Percentiles rank a stretch among this genome's conserved stretches.
These are phyloP conservation scores for Sapayoa aenigma DNA, from an alignment of 2,113 vertebrate species.

Conservation along the genomic window DNA sequence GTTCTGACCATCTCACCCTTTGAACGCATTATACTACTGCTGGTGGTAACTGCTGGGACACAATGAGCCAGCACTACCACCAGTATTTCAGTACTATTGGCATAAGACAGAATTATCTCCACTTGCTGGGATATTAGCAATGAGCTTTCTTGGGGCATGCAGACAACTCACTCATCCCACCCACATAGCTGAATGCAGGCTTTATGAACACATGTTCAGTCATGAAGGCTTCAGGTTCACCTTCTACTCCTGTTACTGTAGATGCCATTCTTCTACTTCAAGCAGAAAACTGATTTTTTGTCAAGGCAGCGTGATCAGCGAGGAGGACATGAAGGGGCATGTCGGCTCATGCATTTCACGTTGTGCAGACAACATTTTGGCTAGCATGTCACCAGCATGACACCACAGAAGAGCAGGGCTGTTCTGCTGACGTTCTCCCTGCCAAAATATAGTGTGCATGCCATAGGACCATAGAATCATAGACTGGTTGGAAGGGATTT, in stretches of 20 bases:
- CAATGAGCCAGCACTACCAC: background rate
- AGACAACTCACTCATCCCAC: background rate
- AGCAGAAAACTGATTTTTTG: background rate
- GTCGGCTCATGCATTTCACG: background rate
- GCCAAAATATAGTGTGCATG: background rate
- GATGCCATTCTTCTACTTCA: background rate
- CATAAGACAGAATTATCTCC: background rate
- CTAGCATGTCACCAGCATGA: background rate
- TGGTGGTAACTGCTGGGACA: background rate
- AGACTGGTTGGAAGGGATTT: background rate
- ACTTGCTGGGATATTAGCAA: background rate
- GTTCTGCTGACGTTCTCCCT: background rate
- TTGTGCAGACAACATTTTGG: rapidly evolving
- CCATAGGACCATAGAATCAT: background rate
- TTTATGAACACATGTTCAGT: background rate
- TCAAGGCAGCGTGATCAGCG: background rate
- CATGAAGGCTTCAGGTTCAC: background rate
- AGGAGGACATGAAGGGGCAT: background rate
- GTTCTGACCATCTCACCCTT: background rate
- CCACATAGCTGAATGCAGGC: background rate
- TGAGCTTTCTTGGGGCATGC: background rate
- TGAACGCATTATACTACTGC: background rate
- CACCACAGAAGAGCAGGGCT: background rate
- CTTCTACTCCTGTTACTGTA: background rate
- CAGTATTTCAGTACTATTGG: background rate